These are phyloP conservation scores for Anoplolepis gracilipes DNA, from an alignment of 1,140 invertebrate species.

Conservation along the genomic window DNA sequence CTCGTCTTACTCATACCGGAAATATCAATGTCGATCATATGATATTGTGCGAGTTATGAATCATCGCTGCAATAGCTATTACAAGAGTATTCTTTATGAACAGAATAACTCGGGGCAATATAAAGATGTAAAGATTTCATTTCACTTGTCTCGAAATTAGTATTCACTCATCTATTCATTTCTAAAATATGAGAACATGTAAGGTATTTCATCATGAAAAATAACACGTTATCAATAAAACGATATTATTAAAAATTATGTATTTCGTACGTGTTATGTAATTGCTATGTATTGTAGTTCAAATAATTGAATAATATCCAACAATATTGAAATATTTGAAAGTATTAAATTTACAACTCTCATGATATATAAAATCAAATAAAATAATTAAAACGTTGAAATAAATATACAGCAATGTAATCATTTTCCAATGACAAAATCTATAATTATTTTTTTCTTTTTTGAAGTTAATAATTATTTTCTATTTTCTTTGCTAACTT, in stretches of 20 bases:
- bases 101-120: constrained; percentile 17
- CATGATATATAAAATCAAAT: too few relatives aligned
- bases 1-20: constrained; percentile 41
- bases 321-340: not conserved
- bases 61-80: constrained; percentile 20
- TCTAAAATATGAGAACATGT: constrained; percentile 3
- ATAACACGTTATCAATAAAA: not conserved
- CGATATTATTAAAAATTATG: constrained; percentile 22
- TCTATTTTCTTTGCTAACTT: too few relatives aligned
- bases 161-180: constrained; percentile 23
- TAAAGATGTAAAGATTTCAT: constrained; percentile 23
- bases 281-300: not conserved
- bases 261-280: not conserved
- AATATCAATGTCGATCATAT: constrained; percentile 51
- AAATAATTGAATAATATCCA: not conserved
- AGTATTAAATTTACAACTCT: too few relatives aligned
- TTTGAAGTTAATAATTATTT: too few relatives aligned
- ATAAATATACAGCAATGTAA: too few relatives aligned
- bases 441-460: too few relatives aligned
- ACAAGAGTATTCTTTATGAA: constrained; percentile 25
- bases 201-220: not conserved
- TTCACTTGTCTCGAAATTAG: not conserved
- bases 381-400: too few relatives aligned
- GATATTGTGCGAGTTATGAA: constrained; percentile 55
- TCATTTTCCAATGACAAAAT: too few relatives aligned